Base-by-base conservation (phyloP, 2,888 invertebrate species). In the Keiferia lycopersicella region DNA sequence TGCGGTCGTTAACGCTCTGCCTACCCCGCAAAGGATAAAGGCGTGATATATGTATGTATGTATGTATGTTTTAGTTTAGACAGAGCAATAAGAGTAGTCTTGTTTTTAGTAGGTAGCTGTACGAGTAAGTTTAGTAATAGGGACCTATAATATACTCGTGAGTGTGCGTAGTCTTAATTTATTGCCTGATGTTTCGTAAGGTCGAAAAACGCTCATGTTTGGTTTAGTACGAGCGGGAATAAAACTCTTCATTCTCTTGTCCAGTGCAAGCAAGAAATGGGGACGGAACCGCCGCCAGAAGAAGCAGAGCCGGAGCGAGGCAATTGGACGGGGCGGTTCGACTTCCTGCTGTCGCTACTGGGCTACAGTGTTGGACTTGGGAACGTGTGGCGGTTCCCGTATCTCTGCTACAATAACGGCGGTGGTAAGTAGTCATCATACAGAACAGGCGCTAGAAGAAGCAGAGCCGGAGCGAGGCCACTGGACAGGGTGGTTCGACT, bases 311-410 rank as follows among this genome's bases (percentile, higher is more conserved):
- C 94, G 11, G 94, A 93, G 73, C 92, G 95, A 6, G 95, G 95
- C 66, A 95, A 94, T 76, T 95, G 95, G 95, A 94, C 94, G 14
- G 95, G 95, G n/a, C 93, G 94, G 65, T 95, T 95, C 76, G 95
- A 95, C 85, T 95, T 95, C 80, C 89, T 95, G 30, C 87, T 95
- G 45, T 95, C 95, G 10, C 88, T 95, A 66, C 85, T 95, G 66
- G 95, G 95, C 34, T 95, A 95, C 81, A 95, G 95, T 68, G 95
- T 95, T 62, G 95, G 95, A 2, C 85, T 95, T 64, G 95, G 95
- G 69, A 95, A 95, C 77, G 95, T 95, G 18, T 95, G 95, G 95
- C 90, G 95, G 26, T 95, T 95, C 83, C 95, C 95, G 2, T 95
- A 95, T 80, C 91, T 95, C 30, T 95, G 95, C 83, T 95, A 95